Percentiles rank a stretch among this genome's conserved stretches.
Conservation (phyloP, 2,113 vertebrate genomes). For the Tetrao urogallus region DNA sequence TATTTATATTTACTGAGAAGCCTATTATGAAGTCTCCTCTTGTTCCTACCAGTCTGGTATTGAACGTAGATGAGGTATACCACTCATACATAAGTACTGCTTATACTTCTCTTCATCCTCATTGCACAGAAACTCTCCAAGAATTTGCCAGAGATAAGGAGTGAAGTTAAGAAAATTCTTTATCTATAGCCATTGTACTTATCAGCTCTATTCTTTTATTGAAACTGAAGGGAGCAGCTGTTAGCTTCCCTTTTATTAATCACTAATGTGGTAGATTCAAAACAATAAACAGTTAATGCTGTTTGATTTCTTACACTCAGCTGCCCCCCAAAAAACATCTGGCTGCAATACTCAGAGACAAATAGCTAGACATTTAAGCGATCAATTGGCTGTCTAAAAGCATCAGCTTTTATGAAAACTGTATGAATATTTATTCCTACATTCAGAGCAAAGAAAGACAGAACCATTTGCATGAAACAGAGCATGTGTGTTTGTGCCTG, state of each 20-base stretch:
- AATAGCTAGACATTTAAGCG: not conserved
- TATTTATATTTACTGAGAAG: not conserved
- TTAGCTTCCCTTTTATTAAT: conserved; percentile 12
- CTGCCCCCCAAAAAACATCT: conserved; percentile 55
- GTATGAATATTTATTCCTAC: not conserved
- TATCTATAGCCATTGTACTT: not conserved
- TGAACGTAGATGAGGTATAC: not conserved
- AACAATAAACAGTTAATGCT: conserved; percentile 62
- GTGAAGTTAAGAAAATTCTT: conserved; percentile 70
- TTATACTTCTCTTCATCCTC: not conserved
- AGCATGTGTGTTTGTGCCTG: not conserved
- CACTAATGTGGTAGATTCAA: conserved; percentile 9
- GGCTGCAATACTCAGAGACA: not conserved
- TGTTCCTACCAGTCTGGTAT: not conserved
- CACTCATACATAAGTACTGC: not conserved
- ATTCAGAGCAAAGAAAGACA: not conserved
- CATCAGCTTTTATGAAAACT: conserved; percentile 44
- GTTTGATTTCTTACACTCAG: conserved; percentile 36
- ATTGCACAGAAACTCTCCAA: conserved; percentile 49
- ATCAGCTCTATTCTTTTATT: conserved; percentile 45
- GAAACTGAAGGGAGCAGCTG: conserved; percentile 69
- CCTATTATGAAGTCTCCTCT: not conserved
- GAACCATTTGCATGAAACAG: not conserved
- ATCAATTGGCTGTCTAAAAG: not conserved
- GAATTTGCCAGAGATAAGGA: conserved; percentile 58